Evolutionary conservation across 2,888 invertebrate species (phyloP), one percentile per base, ranked within the genome.

Genomic region (Acrobasis repandana): DNA sequence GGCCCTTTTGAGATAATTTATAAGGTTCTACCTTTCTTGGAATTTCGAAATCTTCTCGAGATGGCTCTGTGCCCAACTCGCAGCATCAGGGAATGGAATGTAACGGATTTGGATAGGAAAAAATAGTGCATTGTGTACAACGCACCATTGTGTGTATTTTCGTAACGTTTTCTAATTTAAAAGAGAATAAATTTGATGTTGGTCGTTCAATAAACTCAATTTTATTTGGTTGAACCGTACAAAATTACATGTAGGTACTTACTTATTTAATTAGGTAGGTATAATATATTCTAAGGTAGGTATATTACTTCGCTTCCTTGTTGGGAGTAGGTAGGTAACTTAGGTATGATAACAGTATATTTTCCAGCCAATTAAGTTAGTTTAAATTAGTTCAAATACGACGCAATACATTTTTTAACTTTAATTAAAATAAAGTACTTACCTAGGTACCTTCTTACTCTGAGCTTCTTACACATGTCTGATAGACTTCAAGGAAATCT

Each of bases 1-100:
- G 92, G 91, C 90, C 83, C 91, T 90, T 92, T 92, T 91, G 91
- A 88, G 88, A 92, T 90, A 90, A 90, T 91, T 91, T 91, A 91
- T 90, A 90, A 91, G 90, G 89, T 85, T 86, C 81, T 86, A 83
- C 90, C 90, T 90, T 91, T 91, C 91, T 87, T 80, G 84, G 91
- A 91, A 91, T 92, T 91, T 88, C 90, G 89, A 91, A 92, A 92
- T 91, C 89, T 88, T 84, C 79, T 76, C 77, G 80, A 85, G 89
- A 86, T 85, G 83, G 84, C 84, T 83, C 72, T 83, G 79, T 72
- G 73, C 77, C 73, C 78, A 70, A 75, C 76, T 78, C 80, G 77
- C 79, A 79, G 85, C 83, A 77, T 79, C 80, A 78, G 76, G 81
- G 85, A 85, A 85, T 87, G 91, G 90, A 91, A 92, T 90, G 90